phyloP scores from a whole-genome alignment of 2,797 vertebrate genomes.

The Characodon lateralis region DNA sequence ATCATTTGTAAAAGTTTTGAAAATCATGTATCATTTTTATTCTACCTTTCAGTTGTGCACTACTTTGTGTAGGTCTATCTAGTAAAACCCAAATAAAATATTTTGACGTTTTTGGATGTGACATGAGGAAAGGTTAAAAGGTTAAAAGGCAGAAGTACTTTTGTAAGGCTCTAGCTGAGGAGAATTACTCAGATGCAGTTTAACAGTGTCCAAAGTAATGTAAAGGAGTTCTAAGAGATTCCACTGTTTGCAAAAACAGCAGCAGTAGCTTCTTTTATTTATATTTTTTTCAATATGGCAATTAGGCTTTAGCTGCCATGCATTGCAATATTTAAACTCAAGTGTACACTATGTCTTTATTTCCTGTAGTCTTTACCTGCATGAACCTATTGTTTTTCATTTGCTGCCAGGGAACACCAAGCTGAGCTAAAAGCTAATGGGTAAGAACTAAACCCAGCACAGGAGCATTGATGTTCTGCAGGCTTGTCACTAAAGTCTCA shows the following conservation, averaged over 20 bases:
- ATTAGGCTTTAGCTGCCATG: conserved; percentile 4
- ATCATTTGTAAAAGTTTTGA: not conserved
- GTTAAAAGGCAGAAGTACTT: not conserved
- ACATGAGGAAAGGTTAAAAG: not conserved
- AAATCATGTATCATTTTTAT: not conserved
- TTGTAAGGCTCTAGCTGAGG: not conserved
- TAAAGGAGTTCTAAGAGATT: conserved; percentile 10
- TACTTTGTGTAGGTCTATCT: not conserved
- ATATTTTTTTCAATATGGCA: not conserved
- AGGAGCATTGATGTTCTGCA: conserved; percentile 58
- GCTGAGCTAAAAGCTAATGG: conserved; percentile 40
- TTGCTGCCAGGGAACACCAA: conserved; percentile 44
- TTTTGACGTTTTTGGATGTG: not conserved
- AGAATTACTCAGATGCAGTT: conserved; percentile 21
- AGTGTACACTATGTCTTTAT: conserved; percentile 8
- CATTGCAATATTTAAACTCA: conserved; percentile 8
- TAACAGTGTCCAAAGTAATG: not conserved
- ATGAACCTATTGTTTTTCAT: conserved; percentile 46
- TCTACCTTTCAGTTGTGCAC: not conserved
- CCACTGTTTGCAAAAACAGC: conserved; percentile 11
- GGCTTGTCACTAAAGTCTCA: conserved; percentile 62
- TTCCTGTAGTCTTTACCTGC: conserved; percentile 30
- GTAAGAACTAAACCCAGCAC: conserved; percentile 54
- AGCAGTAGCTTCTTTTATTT: not conserved
- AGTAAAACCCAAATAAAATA: not conserved